Evolutionary conservation across 2,113 vertebrate genomes (phyloP), one percentile per base, ranked within the genome.

Genomic region (Scalopus aquaticus): DNA sequence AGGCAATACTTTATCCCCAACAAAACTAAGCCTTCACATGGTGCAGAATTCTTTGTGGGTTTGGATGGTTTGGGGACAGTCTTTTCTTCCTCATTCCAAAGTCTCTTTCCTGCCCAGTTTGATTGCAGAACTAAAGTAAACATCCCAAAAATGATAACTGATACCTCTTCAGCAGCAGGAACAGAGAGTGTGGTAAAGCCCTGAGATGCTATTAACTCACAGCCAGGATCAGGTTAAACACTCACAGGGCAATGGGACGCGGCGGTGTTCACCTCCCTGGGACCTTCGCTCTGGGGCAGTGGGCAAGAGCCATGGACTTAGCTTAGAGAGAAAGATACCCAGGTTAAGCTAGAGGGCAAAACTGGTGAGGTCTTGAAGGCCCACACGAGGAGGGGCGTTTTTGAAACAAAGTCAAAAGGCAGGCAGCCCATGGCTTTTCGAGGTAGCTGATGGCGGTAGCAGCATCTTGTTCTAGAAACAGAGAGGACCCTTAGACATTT

Each of bases 361-460:
- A 26, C 39, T 76, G 77, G 49, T 64, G 86, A 60, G 62, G 46
- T 83, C 51, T 37, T 51, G 17, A 78, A 77, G 35, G 72, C 35
- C 79, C 92, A 69, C 22, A 37, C 30, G 64, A 85, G 22, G 37
- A 46, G 0, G 32, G 24, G 2, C 2, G 37, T 56, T 95, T 94
- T 80, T 89, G 80, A 94, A 91, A 94, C 30, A 87, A 83, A 92
- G 70, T 87, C 95, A 80, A 87, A 72, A 94, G 69, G 54, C 88
- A 94, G 62, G 69, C 58, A 24, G 70, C 44, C 58, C 86, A 56
- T 28, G 79, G 87, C 56, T 91, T 93, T 94, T 94, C 0, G 97
- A 97, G 96, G 96, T 97, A 97, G 96, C 90, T 94, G 80, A 88
- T 0, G 46, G 54, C 87, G 91, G 37, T 70, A 81, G 49, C 83